A percentile compares a stretch with the other conserved stretches of the same genome.
phyloP scores from a whole-genome alignment of 2,888 invertebrate genomes.

The Gonocerus acuteangulatus region DNA sequence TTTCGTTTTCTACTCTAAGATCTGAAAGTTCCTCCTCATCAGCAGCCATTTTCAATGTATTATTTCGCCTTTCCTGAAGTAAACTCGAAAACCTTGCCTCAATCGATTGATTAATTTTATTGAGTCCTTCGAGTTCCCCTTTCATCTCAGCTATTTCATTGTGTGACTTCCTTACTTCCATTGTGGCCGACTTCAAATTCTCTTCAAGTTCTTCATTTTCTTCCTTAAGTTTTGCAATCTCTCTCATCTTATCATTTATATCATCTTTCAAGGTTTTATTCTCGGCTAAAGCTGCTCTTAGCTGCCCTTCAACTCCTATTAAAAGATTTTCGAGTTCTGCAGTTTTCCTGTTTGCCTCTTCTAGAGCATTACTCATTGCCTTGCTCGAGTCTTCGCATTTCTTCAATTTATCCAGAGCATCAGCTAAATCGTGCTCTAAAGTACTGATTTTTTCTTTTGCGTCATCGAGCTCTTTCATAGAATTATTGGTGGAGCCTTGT shows the following conservation, averaged over 20 bases:
- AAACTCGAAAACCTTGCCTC: background rate
- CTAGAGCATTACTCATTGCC: background rate
- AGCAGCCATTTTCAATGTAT: background rate
- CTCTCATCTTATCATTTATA: constrained; percentile 13
- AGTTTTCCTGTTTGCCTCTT: background rate
- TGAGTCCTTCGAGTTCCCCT: constrained; percentile 22
- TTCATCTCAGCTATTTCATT: constrained; percentile 5
- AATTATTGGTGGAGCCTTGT: background rate
- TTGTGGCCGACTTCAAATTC: background rate
- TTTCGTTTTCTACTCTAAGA: background rate
- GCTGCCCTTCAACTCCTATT: constrained; percentile 5
- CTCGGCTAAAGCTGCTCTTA: constrained; percentile 28
- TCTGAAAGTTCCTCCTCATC: background rate
- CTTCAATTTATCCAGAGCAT: background rate
- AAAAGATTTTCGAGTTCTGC: constrained; percentile 1
- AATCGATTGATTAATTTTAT: constrained; percentile 15
- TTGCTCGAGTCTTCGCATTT: constrained; percentile 1
- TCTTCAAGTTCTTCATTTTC: constrained; percentile 6
- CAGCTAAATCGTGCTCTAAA: constrained; percentile 18
- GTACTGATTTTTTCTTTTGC: background rate
- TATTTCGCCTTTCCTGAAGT: background rate
- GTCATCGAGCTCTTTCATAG: constrained; percentile 3
- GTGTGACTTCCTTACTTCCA: background rate
- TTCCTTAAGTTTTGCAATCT: constrained; percentile 7
- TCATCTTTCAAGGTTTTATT: constrained; percentile 25